Evolutionary conservation across 2,797 vertebrate species (phyloP), one percentile per base, ranked within the genome.

Genomic region (Tenualosa ilisha): DNA sequence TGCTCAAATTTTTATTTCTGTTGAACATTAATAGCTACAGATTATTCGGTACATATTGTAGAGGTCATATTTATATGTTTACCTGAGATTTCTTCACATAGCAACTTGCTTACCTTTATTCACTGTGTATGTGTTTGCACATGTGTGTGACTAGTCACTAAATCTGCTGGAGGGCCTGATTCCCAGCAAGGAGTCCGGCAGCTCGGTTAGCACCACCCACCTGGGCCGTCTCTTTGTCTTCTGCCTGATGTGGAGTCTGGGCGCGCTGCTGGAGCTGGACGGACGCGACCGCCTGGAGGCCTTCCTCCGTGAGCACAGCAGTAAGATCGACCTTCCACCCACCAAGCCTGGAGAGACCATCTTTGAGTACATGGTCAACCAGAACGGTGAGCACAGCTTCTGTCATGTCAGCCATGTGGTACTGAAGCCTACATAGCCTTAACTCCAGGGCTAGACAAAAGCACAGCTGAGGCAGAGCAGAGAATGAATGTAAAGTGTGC

Each of bases 161-260:
- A 96, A 96, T 89, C 96, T 99, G 96, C 95, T 99, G 17, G 96
- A 98, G 87, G 98, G 98, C n/a, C 97, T 99, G 88, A 97, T 99
- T 85, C 96, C 96, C 17, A 86, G 90, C 1, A 98, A 79, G 37
- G 72, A 79, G 72, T 79, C 72, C 8, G 72, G 72, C 7, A 15
- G 5, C 1, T 15, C 43, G 40, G 40, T 79, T 40, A 79, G 72
- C 72, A 22, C 5, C 40, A 46, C 1, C 1, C 40, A 79, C 72
- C 40, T 79, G 40, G 37, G 37, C 37, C 93, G 95, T 17, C 92
- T 98, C n/a, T 98, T 96, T 49, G 15, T 96, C 83, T 97, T 98
- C 86, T 94, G 95, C 17, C 90, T 98, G 43, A 96, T 98, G 97
- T 98, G 97, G 97, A 97, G 97, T 22, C 1, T 97, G 1, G 97